Evolutionary conservation across 2,888 invertebrate genomes (phyloP).

Genomic region (Cataglyphis albicans): DNA sequence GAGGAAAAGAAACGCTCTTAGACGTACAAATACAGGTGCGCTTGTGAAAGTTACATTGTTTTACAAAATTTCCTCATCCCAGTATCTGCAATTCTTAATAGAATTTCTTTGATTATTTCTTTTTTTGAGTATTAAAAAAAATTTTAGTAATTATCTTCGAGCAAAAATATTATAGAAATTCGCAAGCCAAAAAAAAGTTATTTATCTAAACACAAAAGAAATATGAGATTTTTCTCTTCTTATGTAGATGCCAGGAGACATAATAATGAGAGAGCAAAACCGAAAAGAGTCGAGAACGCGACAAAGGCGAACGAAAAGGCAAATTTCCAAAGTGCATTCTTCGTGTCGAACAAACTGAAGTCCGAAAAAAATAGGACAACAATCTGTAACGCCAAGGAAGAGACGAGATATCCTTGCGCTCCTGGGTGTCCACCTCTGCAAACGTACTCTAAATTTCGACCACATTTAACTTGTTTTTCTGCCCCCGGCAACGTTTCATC

Average conservation of each 20-base stretch:
- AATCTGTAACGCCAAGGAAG: slow-evolving; percentile 12
- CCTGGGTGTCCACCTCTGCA: slow-evolving; percentile 1
- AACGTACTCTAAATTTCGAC: slow-evolving; percentile 35
- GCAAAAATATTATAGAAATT: background rate
- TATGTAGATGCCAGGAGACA: slow-evolving; percentile 12
- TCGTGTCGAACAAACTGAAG: slow-evolving; percentile 46
- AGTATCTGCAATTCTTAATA: background rate
- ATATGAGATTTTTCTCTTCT: slow-evolving; percentile 22
- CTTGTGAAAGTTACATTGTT: background rate
- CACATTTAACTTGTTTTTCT: slow-evolving; percentile 45
- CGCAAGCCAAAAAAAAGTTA: background rate
- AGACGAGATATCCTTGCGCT: slow-evolving; percentile 16
- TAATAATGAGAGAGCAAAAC: slow-evolving; percentile 16
- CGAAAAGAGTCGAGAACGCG: slow-evolving; percentile 14
- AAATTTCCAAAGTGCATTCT: slow-evolving; percentile 22
- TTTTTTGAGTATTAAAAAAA: background rate
- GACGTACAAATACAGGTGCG: background rate
- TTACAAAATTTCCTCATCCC: background rate
- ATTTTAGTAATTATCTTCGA: background rate
- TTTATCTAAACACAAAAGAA: slow-evolving; percentile 7
- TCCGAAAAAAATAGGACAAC: slow-evolving; percentile 31
- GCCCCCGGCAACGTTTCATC: slow-evolving; percentile 30
- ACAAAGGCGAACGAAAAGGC: slow-evolving; percentile 30
- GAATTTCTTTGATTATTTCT: background rate
- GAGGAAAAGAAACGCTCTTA: no score